These are phyloP conservation scores for Abrostola triplasia DNA, from an alignment of 2,888 invertebrate species.

Conservation along the genomic window DNA sequence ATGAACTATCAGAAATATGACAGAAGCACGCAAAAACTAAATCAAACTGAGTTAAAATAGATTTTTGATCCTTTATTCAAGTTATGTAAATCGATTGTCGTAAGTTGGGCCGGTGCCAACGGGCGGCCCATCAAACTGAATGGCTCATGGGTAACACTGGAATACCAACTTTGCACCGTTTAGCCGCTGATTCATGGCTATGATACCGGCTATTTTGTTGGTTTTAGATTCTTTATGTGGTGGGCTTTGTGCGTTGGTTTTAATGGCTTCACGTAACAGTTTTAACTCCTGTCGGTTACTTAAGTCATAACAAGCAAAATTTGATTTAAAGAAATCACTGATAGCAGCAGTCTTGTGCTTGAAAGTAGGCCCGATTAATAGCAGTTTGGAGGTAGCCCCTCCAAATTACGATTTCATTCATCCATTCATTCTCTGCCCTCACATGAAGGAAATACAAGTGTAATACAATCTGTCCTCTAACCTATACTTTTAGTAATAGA, in stretches of 20 bases:
- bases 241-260: conserved; percentile 8
- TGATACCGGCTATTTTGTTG: conserved; percentile 48
- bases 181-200: conserved; percentile 47
- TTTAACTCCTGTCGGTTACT: neutral
- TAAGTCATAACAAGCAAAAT: neutral
- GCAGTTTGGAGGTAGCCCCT: too few relatives aligned
- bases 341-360: too few relatives aligned
- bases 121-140: conserved; percentile 70
- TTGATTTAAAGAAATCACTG: too few relatives aligned
- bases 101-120: conserved; percentile 69
- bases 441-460: too few relatives aligned
- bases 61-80: conserved; percentile 56
- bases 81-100: conserved; percentile 69
- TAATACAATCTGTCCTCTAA: too few relatives aligned
- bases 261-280: conserved; percentile 9
- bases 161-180: conserved; percentile 60
- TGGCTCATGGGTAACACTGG: conserved; percentile 60
- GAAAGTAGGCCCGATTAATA: too few relatives aligned
- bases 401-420: too few relatives aligned
- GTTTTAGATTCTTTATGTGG: conserved; percentile 42
- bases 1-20: conserved; percentile 18
- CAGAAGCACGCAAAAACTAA: conserved; percentile 31
- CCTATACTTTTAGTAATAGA: too few relatives aligned
- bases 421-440: too few relatives aligned
- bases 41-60: conserved; percentile 50